Conservation (phyloP, 2,888 invertebrate species). For the Erannis defoliaria region DNA sequence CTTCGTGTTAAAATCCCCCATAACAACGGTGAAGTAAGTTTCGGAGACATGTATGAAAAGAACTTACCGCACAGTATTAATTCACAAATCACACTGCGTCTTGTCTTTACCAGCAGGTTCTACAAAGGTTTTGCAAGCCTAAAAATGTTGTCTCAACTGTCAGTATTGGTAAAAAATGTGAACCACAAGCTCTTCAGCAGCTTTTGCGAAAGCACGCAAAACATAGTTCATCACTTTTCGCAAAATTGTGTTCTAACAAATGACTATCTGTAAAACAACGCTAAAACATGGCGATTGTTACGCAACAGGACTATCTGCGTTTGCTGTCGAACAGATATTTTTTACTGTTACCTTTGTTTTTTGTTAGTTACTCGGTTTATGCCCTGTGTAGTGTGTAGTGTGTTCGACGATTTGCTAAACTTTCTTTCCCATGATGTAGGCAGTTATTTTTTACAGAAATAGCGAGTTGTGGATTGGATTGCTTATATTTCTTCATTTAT, state of each 20-base stretch:
- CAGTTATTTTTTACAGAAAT: slow-evolving; percentile 28
- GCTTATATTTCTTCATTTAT: slow-evolving; percentile 13
- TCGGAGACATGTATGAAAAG: too few relatives aligned
- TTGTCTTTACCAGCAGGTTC: too few relatives aligned
- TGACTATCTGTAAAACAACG: slow-evolving; percentile 25
- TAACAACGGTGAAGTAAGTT: too few relatives aligned
- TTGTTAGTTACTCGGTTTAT: slow-evolving; percentile 37
- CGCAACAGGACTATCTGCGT: slow-evolving; percentile 20
- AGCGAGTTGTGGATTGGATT: slow-evolving; percentile 4
- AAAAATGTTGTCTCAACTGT: background rate
- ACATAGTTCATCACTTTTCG: background rate
- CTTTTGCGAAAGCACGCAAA: background rate
- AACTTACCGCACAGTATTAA: too few relatives aligned
- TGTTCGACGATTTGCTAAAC: slow-evolving; percentile 27
- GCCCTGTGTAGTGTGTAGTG: slow-evolving; percentile 33
- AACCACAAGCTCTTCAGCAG: too few relatives aligned
- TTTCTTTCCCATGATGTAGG: slow-evolving; percentile 18
- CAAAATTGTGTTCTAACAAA: slow-evolving; percentile 17
- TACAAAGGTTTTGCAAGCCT: too few relatives aligned
- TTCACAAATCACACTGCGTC: too few relatives aligned
- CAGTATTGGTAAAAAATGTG: background rate
- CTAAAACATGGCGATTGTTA: slow-evolving; percentile 24
- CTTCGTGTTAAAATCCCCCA: too few relatives aligned
- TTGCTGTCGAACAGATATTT: slow-evolving; percentile 40
- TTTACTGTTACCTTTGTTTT: slow-evolving; percentile 37